These are phyloP conservation scores for Megastigmus dorsalis DNA, from an alignment of 2,888 invertebrate genomes.

Conservation along the genomic window DNA sequence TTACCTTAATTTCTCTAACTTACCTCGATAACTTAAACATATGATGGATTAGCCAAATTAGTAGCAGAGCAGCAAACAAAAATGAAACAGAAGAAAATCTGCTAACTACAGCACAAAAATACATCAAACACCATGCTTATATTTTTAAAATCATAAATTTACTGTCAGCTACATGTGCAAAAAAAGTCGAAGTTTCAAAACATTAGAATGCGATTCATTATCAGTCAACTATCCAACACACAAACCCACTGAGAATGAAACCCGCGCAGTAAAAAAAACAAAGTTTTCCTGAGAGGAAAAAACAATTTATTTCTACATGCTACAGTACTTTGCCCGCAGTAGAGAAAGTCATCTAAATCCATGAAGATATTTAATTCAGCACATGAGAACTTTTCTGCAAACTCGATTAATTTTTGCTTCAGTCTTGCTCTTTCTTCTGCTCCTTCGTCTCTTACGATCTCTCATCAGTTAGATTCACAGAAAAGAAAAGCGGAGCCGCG, in stretches of 20 bases:
- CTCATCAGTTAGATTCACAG: background rate
- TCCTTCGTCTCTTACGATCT: background rate
- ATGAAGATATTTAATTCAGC: conserved; percentile 34
- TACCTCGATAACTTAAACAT: conserved; percentile 1
- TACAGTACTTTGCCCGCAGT: background rate
- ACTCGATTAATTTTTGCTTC: conserved; percentile 24
- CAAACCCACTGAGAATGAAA: background rate
- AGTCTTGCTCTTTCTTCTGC: background rate
- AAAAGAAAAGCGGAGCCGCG: conserved; percentile 8
- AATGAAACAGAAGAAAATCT: background rate
- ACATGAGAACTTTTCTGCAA: conserved; percentile 21
- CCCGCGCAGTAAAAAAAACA: no score
- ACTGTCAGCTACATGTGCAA: background rate
- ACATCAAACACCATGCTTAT: background rate
- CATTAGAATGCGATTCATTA: background rate
- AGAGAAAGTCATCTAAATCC: conserved; percentile 8
- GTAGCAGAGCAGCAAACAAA: background rate
- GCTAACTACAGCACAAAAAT: background rate
- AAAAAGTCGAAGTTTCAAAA: background rate
- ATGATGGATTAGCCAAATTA: background rate
- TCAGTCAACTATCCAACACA: background rate
- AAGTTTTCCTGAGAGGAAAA: background rate
- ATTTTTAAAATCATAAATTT: background rate
- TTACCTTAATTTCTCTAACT: background rate
- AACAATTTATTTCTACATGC: background rate